phyloP scores from a whole-genome alignment of 2,797 vertebrate species.

The Urosaurus nigricauda region DNA sequence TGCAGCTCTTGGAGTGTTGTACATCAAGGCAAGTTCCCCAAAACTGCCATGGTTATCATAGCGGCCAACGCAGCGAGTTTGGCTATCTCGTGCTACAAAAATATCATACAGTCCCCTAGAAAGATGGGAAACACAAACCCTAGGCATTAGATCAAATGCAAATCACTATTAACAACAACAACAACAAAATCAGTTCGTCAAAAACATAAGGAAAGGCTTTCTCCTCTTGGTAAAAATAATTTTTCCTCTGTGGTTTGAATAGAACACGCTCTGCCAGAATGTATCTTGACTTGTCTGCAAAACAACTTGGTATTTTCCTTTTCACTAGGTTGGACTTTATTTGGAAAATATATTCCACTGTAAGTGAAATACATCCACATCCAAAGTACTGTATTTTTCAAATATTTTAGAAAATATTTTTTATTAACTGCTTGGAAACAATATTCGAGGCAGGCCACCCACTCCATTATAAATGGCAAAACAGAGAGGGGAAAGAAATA shows the following conservation, averaged over 20 bases:
- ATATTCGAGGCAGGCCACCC: not conserved
- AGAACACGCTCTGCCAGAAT: conserved; percentile 10
- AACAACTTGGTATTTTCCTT: conserved; percentile 5
- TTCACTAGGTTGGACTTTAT: not conserved
- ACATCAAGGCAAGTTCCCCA: conserved; percentile 97
- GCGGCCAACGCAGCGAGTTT: conserved; percentile 88
- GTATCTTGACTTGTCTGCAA: conserved; percentile 33
- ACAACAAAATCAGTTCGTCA: not conserved
- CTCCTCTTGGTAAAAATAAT: not conserved
- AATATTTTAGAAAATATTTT: not conserved
- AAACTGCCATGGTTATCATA: conserved; percentile 97
- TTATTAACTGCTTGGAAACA: not conserved
- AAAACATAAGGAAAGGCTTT: not conserved
- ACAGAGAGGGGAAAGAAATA: not conserved
- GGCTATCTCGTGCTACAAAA: conserved; percentile 87
- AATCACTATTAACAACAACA: conserved; percentile 29
- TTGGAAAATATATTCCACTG: conserved; percentile 31
- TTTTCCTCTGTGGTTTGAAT: conserved; percentile 31
- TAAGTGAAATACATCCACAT: not conserved
- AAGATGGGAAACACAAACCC: conserved; percentile 36
- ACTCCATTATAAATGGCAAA: not conserved
- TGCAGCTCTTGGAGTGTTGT: conserved; percentile 96
- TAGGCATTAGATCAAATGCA: conserved; percentile 51
- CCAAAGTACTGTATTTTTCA: not conserved
- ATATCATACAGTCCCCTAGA: conserved; percentile 93